These are phyloP conservation scores for Strigamia maritima DNA, from an alignment of 2,888 invertebrate species.

Conservation along the genomic window DNA sequence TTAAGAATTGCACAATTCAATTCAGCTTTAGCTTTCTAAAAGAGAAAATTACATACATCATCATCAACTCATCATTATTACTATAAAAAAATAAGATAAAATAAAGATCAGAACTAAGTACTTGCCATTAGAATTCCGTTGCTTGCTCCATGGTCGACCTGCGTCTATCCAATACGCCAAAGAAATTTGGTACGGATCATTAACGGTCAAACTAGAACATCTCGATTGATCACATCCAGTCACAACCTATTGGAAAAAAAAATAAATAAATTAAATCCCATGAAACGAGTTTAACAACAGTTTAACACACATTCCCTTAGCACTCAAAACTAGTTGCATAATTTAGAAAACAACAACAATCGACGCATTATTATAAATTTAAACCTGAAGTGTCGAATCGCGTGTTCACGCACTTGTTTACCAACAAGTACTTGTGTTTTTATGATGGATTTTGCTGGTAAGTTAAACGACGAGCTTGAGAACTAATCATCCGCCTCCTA, in stretches of 20 bases:
- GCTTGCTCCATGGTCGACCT: slow-evolving; percentile 58
- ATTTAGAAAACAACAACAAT: neutral
- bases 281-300: too few species aligned
- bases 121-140: neutral
- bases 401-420: neutral
- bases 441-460: neutral
- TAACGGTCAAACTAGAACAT: slow-evolving; percentile 52
- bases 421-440: neutral
- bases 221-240: neutral
- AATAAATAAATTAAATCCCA: neutral
- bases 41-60: neutral
- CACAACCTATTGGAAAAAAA: neutral
- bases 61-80: neutral
- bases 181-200: slow-evolving; percentile 79
- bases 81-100: neutral
- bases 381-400: neutral
- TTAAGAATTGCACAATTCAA: neutral
- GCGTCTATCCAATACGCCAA: slow-evolving; percentile 84
- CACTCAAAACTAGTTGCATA: neutral
- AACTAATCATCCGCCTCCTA: neutral
- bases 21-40: neutral
- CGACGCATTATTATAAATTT: too few species aligned
- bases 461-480: neutral
- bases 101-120: neutral
- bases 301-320: too few species aligned